Evolutionary conservation across 53 echinoderm and acorn worm genomes (phyloP), one percentile per base, ranked within the genome.

Genomic region (Paracentrotus lividus): DNA sequence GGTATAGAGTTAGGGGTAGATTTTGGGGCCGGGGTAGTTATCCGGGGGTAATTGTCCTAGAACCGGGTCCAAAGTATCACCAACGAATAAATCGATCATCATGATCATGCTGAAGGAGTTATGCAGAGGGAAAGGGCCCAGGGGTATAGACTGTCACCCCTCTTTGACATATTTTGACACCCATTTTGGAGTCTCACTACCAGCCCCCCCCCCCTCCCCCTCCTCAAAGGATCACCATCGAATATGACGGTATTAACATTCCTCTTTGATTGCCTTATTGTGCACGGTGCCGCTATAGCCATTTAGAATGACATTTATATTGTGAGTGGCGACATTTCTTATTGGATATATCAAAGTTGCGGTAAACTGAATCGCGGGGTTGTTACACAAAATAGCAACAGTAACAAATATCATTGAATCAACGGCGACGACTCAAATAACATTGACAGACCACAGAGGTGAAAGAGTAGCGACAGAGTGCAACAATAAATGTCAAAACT

Each of bases 261-360:
- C 89, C 89, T 23, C 38, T 12, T 3, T 89, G 89, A 89, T 89
- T 89, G 89, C 23, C 5, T 59, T 61, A 89, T 89, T 89, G 64
- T 89, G 15, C 65, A 40, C 21, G 89, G 60, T 89, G 89, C 89
- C 89, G 42, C 42, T 43, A 20, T 32, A 59, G 18, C 87, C 34
- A 34, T 89, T 64, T 26, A 59, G 42, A 59, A 40, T 89, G 89
- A 89, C 89, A 89, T 58, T 59, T 89, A 43, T 58, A 89, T 59
- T 89, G 59, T 89, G 21, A 89, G 26, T 64, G 89, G 89, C 89
- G 89, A 89, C 89, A 89, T 58, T 43, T 59, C 89, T 89, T 43
- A 89, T 89, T 89, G 89, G 89, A 64, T 44, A 58, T 44, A 60
- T 60, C 64, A 89, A 89, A 44, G 45, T 20, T 86, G 53, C 86